These are phyloP conservation scores for Nestor notabilis DNA, from an alignment of 2,113 vertebrate species.

Conservation along the genomic window DNA sequence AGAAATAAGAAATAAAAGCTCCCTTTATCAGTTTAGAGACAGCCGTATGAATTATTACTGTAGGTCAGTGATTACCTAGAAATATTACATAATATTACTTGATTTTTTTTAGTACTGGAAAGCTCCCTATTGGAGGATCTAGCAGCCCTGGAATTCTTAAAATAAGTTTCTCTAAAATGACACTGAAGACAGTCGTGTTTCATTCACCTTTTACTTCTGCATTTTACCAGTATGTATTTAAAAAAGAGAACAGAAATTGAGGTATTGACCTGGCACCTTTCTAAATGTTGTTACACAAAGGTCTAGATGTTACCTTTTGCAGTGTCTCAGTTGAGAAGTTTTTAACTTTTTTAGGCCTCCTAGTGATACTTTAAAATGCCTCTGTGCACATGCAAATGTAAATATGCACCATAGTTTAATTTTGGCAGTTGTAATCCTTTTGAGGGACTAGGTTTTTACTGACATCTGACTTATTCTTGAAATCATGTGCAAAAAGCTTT, in stretches of 20 bases:
- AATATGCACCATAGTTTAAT: neutral
- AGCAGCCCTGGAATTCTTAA: neutral
- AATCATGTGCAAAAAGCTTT: neutral
- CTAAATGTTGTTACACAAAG: neutral
- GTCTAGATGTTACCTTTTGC: neutral
- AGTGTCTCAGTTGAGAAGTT: neutral
- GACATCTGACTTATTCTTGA: neutral
- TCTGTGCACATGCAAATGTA: neutral
- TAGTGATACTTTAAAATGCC: neutral
- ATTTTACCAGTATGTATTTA: neutral
- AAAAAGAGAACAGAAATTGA: neutral
- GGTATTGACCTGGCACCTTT: neutral
- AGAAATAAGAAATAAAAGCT: neutral
- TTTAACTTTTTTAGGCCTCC: neutral
- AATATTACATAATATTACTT: neutral
- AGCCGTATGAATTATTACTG: neutral
- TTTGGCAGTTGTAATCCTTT: neutral
- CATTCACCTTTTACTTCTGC: neutral
- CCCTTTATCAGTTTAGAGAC: neutral
- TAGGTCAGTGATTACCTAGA: neutral
- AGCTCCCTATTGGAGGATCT: neutral
- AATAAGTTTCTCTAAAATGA: neutral
- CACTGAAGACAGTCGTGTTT: neutral
- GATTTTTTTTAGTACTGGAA: neutral
- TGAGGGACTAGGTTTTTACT: neutral